phyloP scores from a whole-genome alignment of 2,113 vertebrate species.

The Chaetorhynchus papuensis region DNA sequence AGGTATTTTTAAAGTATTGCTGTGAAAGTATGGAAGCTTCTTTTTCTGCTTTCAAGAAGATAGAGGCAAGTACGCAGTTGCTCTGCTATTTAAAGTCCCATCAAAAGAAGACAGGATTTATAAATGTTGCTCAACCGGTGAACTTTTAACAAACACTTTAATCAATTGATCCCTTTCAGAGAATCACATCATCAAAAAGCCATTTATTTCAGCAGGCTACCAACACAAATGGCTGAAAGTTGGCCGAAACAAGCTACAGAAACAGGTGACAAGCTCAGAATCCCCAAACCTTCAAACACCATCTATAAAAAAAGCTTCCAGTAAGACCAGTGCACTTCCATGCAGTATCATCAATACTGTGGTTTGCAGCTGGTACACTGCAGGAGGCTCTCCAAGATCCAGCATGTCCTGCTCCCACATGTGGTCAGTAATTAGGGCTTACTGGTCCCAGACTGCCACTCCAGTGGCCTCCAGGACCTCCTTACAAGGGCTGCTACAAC shows the following conservation, averaged over 20 bases:
- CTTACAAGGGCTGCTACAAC: background rate
- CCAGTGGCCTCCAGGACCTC: background rate
- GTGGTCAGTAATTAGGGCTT: background rate
- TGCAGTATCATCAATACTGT: rapidly evolving
- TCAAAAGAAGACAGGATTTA: background rate
- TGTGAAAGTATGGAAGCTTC: background rate
- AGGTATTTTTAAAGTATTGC: background rate
- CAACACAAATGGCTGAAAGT: background rate
- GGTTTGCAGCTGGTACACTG: background rate
- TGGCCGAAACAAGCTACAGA: background rate
- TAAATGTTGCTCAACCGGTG: background rate
- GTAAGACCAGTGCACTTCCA: background rate
- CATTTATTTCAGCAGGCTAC: background rate
- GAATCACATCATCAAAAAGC: background rate
- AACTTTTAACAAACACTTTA: background rate
- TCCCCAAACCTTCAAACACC: background rate
- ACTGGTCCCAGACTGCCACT: background rate
- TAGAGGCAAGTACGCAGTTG: background rate
- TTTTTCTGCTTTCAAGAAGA: background rate
- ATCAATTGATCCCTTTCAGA: background rate
- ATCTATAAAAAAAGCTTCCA: background rate
- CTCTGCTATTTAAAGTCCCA: background rate
- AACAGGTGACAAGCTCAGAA: background rate
- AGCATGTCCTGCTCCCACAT: background rate
- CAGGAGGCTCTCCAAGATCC: background rate